These are phyloP conservation scores for Glossophaga mutica DNA, from an alignment of 2,797 vertebrate genomes.

Conservation along the genomic window DNA sequence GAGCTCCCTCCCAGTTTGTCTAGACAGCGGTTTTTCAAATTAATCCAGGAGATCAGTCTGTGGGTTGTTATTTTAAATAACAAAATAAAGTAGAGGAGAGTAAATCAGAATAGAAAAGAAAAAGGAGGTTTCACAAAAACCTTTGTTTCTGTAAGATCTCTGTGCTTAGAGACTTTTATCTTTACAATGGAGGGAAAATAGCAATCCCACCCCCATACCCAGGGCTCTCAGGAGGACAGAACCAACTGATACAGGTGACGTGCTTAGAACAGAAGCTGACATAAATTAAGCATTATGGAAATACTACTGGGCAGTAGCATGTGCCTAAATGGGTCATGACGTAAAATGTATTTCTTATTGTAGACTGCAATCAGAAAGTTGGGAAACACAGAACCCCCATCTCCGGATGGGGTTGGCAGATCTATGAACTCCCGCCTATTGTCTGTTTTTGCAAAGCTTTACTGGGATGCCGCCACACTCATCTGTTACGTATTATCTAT, in stretches of 20 bases:
- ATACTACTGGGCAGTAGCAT: not conserved
- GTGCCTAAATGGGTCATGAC: not conserved
- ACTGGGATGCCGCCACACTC: not conserved
- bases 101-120: not conserved
- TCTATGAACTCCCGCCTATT: not conserved
- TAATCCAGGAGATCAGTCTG: not conserved
- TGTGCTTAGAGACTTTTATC: not conserved
- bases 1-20: not conserved
- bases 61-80: not conserved
- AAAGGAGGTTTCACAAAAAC: not conserved
- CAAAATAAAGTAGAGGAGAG: not conserved
- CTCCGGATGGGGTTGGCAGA: not conserved
- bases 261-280: not conserved
- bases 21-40: not conserved
- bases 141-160: not conserved
- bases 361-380: not conserved
- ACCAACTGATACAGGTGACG: not conserved
- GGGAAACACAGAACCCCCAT: not conserved
- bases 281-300: not conserved
- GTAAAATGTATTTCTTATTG: not conserved
- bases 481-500: not conserved
- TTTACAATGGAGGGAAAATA: slow-evolving; percentile 22
- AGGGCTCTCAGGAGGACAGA: not conserved
- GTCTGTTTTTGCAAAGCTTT: not conserved
- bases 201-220: rapidly evolving